Conservation (phyloP, 2,113 vertebrate species). For the Chionis minor region DNA sequence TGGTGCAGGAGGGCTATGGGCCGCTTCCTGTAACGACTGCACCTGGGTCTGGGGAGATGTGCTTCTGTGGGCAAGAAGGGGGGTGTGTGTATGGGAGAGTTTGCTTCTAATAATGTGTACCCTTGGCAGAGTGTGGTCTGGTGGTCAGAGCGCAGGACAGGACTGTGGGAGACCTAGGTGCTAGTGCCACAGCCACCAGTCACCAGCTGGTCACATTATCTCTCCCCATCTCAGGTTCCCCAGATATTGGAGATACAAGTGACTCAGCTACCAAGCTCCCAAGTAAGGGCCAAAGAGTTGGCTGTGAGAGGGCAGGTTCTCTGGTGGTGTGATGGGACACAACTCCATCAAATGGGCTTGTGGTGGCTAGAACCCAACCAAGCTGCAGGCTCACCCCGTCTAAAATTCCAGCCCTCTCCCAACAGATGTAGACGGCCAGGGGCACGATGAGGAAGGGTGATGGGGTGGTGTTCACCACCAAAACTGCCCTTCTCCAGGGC, state of each 20-base stretch:
- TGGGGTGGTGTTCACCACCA: neutral
- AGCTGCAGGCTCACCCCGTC: neutral
- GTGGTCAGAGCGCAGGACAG: neutral
- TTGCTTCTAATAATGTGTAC: slow-evolving; percentile 57
- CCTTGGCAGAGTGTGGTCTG: slow-evolving; percentile 8
- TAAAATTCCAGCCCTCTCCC: neutral
- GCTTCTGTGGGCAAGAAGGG: neutral
- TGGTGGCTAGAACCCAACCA: neutral
- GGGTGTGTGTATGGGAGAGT: neutral
- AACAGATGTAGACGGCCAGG: neutral
- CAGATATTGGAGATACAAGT: neutral
- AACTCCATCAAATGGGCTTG: neutral
- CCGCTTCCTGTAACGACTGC: neutral
- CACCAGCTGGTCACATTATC: slow-evolving; percentile 35
- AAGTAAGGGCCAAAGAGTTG: neutral
- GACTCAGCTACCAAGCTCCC: neutral
- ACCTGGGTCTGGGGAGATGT: neutral
- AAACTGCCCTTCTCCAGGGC: neutral
- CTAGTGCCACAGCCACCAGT: neutral
- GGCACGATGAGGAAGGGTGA: neutral
- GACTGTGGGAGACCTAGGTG: neutral
- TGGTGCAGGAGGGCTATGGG: neutral
- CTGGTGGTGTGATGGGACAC: neutral
- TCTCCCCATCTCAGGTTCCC: slow-evolving; percentile 13
- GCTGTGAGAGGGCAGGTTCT: neutral